These are phyloP conservation scores for Zalophus californianus DNA, from an alignment of 2,797 vertebrate species.

Conservation along the genomic window DNA sequence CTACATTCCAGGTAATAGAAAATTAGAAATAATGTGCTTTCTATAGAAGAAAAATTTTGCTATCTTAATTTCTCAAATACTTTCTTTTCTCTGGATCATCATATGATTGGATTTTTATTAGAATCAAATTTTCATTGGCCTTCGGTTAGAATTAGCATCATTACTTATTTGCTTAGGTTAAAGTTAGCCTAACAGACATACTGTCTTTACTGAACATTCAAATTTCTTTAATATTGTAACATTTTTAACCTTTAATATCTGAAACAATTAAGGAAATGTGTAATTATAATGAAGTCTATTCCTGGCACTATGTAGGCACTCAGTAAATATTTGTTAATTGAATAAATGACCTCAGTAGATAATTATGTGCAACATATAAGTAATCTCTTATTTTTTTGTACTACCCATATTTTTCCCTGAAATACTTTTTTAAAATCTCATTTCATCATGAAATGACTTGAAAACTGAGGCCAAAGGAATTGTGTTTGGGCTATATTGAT, in stretches of 20 bases:
- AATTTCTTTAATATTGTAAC: background rate
- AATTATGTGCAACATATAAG: background rate
- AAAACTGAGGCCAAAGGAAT: background rate
- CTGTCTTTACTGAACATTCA: background rate
- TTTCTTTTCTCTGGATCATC: background rate
- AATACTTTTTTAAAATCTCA: background rate
- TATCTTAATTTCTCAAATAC: constrained; percentile 9
- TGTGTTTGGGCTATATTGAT: background rate
- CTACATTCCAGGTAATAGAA: background rate
- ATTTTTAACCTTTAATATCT: background rate
- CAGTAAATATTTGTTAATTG: background rate
- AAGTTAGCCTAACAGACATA: background rate
- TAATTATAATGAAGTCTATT: background rate
- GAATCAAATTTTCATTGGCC: constrained; percentile 2
- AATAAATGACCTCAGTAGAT: constrained; percentile 2
- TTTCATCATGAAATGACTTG: background rate
- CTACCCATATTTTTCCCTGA: background rate
- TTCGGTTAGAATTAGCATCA: background rate
- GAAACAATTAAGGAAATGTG: background rate
- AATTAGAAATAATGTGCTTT: constrained; percentile 14
- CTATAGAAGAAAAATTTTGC: background rate
- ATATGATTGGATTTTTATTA: constrained; percentile 22
- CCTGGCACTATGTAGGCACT: background rate
- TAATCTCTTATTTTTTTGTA: background rate
- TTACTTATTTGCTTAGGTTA: background rate